Base-by-base conservation (phyloP, 2,888 invertebrate genomes). In the Neoscelio sp. region DNA sequence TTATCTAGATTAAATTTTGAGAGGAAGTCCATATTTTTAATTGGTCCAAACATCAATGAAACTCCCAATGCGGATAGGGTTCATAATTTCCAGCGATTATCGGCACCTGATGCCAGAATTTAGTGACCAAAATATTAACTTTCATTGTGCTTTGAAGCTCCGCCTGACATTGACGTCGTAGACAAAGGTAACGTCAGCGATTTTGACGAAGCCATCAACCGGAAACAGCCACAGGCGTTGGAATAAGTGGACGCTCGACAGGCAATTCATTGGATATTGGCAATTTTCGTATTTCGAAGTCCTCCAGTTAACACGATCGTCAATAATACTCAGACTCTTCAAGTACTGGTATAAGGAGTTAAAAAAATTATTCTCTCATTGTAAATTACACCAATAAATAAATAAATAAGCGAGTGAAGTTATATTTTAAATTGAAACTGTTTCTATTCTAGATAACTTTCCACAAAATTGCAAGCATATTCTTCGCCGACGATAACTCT, bases 151-250 rank as follows among this genome's bases (percentile, higher is more conserved):
- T 42, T 18, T 40, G 68, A 68, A 70, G 52, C 60, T 70, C 74
- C 35, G 76, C 50, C 67, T 78, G 78, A 77, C 78, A 78, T 67
- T 78, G 81, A 81, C 80, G 76, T 77, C 80, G 62, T 68, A 80
- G 78, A 87, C 87, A 87, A 87, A 87, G 85, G 87, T 82, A 81
- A 80, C 82, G 85, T 87, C 85, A 85, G 78, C 81, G 82, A 82
- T 86, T 87, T 83, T 85, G 86, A 85, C 83, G 81, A 56, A 82
- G 65, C 82, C 70, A 76, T 81, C 81, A 79, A 70, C 20, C 75
- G 30, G 48, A 68, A 71, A 73, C 76, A 81, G 68, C 56, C 68
- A 73, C 82, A 82, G 82, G 82, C 85, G 85, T 87, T 82, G 80
- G 81, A 64, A 84, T 82, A 83, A 87, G 86, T 85, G 87, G 85